phyloP scores from a whole-genome alignment of 2,797 vertebrate genomes.

The Trachops cirrhosus region DNA sequence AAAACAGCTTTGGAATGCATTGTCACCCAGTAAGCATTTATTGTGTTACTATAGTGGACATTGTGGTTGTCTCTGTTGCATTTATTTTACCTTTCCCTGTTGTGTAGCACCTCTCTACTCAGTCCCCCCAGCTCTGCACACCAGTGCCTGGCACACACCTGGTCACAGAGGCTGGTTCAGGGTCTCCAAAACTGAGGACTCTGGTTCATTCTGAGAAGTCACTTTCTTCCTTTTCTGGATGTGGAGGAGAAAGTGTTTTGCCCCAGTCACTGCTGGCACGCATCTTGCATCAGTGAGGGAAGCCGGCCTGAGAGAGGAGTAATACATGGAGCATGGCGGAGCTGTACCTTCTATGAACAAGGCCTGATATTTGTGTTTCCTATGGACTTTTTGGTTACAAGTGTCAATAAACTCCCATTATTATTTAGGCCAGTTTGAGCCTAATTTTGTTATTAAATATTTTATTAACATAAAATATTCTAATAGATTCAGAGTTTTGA shows the following conservation, averaged over 20 bases:
- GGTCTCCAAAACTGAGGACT: not conserved
- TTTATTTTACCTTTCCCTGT: not conserved
- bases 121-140: not conserved
- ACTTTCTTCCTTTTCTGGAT: not conserved
- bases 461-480: not conserved
- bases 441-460: not conserved
- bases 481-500: not conserved
- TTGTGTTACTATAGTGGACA: not conserved
- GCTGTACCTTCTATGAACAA: fast-evolving
- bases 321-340: fast-evolving
- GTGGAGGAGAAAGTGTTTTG: not conserved
- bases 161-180: not conserved
- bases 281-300: not conserved
- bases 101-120: not conserved
- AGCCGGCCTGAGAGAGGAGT: not conserved
- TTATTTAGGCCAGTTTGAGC: not conserved
- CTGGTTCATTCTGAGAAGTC: not conserved
- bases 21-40: not conserved
- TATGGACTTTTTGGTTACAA: not conserved
- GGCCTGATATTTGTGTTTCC: not conserved
- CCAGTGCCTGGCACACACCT: not conserved
- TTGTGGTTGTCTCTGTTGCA: not conserved
- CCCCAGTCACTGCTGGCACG: not conserved
- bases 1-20: not conserved
- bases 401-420: not conserved